These are phyloP conservation scores for Agriotes lineatus DNA, from an alignment of 2,888 invertebrate species.

Conservation along the genomic window DNA sequence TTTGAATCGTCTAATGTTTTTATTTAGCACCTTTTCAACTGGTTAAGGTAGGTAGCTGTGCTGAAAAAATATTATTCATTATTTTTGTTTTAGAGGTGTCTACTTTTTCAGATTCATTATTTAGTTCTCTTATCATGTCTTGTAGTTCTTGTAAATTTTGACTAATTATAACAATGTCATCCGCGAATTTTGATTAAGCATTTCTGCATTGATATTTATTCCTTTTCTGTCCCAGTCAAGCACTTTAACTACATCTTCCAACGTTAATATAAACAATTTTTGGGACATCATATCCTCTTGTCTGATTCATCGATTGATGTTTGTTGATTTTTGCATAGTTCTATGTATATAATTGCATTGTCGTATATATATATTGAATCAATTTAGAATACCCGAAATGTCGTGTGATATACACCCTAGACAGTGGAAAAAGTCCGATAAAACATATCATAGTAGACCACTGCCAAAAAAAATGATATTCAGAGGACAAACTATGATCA, in stretches of 20 bases:
- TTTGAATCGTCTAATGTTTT: too few relatives aligned
- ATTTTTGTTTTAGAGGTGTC: background rate
- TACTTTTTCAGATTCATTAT: background rate
- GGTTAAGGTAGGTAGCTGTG: too few relatives aligned
- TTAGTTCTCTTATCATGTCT: background rate
- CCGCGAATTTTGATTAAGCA: background rate
- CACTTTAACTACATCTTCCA: too few relatives aligned
- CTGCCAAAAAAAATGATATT: too few relatives aligned
- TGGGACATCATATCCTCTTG: background rate
- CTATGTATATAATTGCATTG: background rate
- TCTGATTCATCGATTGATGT: background rate
- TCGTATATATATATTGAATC: background rate
- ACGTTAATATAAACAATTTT: too few relatives aligned
- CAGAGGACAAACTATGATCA: too few relatives aligned
- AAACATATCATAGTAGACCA: too few relatives aligned
- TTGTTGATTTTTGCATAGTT: background rate
- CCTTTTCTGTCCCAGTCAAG: background rate
- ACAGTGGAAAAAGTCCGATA: too few relatives aligned
- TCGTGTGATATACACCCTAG: too few relatives aligned
- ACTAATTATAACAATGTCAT: background rate
- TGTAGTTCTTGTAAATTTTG: background rate
- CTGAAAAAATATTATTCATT: background rate
- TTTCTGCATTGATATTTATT: background rate
- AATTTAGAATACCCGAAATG: background rate
- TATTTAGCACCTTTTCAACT: too few relatives aligned